Evolutionary conservation across 1,140 invertebrate genomes (phyloP).

Genomic region (Heterodera schachtii): DNA sequence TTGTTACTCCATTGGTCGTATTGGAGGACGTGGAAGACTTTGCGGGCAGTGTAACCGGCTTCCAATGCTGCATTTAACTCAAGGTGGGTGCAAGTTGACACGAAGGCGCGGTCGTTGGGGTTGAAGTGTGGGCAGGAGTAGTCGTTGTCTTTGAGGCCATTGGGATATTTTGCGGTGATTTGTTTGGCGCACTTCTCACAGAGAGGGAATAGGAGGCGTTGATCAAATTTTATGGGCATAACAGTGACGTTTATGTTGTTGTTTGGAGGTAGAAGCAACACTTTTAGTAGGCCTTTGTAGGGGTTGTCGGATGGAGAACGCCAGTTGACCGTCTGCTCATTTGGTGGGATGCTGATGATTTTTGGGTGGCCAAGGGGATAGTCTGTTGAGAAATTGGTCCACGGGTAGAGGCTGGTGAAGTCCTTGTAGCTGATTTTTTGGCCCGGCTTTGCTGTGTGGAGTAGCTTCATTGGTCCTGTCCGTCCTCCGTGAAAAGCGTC

Average conservation of each 20-base stretch:
- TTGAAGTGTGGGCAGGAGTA: background rate
- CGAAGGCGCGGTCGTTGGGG: background rate
- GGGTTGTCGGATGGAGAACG: background rate
- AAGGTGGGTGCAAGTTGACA: background rate
- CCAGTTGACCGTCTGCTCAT: constrained; percentile 16
- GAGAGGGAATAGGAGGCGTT: constrained; percentile 6
- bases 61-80: constrained; percentile 14
- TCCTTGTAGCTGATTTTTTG: constrained; percentile 18
- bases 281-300: constrained; percentile 4
- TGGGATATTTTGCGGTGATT: background rate
- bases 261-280: constrained; percentile 5
- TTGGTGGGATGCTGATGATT: background rate
- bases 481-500: constrained; percentile 15
- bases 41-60: background rate
- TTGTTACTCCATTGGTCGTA: constrained; percentile 7
- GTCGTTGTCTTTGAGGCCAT: background rate
- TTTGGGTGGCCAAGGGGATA: constrained; percentile 19
- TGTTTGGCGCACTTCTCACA: constrained; percentile 12
- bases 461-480: background rate
- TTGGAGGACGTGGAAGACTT: constrained; percentile 6
- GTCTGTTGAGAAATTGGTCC: background rate
- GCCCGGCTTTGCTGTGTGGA: background rate
- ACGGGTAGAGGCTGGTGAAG: constrained; percentile 18
- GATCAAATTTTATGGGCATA: constrained; percentile 24
- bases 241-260: constrained; percentile 15